Evolutionary conservation across 2,888 invertebrate genomes (phyloP), one percentile per base, ranked within the genome.

Genomic region (Girardia tigrina): DNA sequence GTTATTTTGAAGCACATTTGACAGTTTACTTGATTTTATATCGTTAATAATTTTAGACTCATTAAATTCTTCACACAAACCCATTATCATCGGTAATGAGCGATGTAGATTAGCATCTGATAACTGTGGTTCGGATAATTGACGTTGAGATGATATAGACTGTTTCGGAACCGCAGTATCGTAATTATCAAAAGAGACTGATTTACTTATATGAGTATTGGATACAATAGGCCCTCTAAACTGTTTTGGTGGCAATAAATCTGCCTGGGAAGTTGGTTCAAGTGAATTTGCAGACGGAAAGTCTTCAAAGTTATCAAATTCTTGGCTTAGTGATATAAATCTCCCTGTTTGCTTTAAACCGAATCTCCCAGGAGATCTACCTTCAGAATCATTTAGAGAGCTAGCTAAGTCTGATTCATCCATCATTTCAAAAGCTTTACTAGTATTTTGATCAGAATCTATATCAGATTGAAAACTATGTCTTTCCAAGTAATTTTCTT

Each of bases 141-240:
- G 8, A 12, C 36, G 36, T 36, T 12, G 16, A 16, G 56, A 56
- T 20, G 23, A 20, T 8, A 4, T 23, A 56, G 56, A 16, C 23
- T 8, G 4, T n/a, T 56, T 56, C 23, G n/a, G 56, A 16, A 56
- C 20, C 6, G n/a, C 4, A 56, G 23, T 56, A 56, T 56, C 56
- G 56, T 56, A 23, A 56, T 56, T 56, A n/a, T 56, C 56, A n/a
- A 56, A 56, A 8, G 56, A 56, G n/a, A 56, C 23, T 56, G 56
- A 56, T n/a, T 56, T 56, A 56, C 20, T 56, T 4, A 56, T 56
- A 23, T 56, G 56, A 4, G 56, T 4, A 20, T n/a, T 56, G 23
- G 8, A 56, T 56, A 23, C 6, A n/a, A 4, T 23, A 2, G 56
- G n/a, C 23, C 23, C 56, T 4, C 56, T 4, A 56, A 56, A 56